Evolutionary conservation across 2,797 vertebrate species (phyloP).

Genomic region (Austrolebias charrua): DNA sequence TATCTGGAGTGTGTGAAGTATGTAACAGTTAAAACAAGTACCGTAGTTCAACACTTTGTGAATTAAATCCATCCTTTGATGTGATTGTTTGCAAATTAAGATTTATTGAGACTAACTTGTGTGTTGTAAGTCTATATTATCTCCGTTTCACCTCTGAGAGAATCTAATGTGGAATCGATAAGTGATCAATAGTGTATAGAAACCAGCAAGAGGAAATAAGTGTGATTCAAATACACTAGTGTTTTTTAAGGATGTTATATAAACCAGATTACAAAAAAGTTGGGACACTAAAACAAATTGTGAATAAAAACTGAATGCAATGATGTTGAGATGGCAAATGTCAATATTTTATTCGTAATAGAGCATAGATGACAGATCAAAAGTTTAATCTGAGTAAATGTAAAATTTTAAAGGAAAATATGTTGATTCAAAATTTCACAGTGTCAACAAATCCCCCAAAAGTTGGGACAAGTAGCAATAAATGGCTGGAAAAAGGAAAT

Average conservation of each 20-base stretch:
- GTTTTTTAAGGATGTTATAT: conserved; percentile 52
- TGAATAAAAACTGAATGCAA: too few relatives aligned
- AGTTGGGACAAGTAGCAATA: too few relatives aligned
- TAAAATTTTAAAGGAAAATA: too few relatives aligned
- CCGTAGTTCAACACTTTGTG: conserved; percentile 34
- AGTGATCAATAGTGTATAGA: conserved; percentile 85
- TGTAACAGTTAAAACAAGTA: conserved; percentile 40
- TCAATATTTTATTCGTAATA: too few relatives aligned
- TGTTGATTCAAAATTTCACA: too few relatives aligned
- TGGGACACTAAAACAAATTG: too few relatives aligned
- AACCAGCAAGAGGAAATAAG: conserved; percentile 53
- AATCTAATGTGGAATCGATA: conserved; percentile 99
- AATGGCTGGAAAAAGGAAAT: too few relatives aligned
- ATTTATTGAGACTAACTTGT: conserved; percentile 62
- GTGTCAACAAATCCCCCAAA: too few relatives aligned
- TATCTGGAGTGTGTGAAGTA: conserved; percentile 16
- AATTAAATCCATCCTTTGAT: conserved; percentile 51
- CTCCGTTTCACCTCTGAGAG: conserved; percentile 88
- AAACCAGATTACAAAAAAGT: too few relatives aligned
- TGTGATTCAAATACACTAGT: conserved; percentile 48
- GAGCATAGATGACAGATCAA: too few relatives aligned
- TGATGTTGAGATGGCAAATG: too few relatives aligned
- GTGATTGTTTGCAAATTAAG: conserved; percentile 63
- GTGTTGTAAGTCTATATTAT: conserved; percentile 83
- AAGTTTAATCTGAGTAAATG: too few relatives aligned